Evolutionary conservation across 2,797 vertebrate species (phyloP), one percentile per base, ranked within the genome.

Genomic region (Lepilemur ruficaudatus): DNA sequence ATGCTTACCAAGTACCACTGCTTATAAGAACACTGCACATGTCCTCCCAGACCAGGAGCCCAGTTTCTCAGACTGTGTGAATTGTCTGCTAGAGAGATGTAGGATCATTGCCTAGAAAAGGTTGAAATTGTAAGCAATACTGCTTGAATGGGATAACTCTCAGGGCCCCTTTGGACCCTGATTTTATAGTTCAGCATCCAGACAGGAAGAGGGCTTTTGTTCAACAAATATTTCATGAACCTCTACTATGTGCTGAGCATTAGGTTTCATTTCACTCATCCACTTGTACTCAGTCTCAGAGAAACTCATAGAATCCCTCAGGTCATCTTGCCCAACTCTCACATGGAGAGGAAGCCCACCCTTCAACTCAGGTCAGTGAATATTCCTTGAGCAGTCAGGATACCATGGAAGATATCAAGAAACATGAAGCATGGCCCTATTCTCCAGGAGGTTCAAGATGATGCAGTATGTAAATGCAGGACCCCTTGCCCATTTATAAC

Each of bases 81-180:
- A 84, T 61, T 95, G 76, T 89, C 96, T 97, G 80, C 95, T 97
- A 93, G 50, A 20, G 52, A 95, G 63, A 97, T 72, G 69, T 72
- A 63, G 17, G 22, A 3, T 69, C 15, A 7, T 38, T 35, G 22
- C 48, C 73, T 91, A 82, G 28, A 67, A 94, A 97, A 93, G 4
- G 12, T 22, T 65, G 43, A 50, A 84, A 73, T n/a, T 65, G 43
- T 65, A 75, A 92, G 35, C 63, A 72, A 70, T 4, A 55, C 2
- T 50, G 52, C 28, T 89, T 82, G 30, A 88, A 38, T 18, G 57
- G 82, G 79, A 7, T 17, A 67, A 48, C 28, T 86, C 70, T 46
- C 38, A n/a, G 70, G 80, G 46, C 2, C 20, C 28, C 22, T 79
- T 48, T 79, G 78, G 22, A 87, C 28, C 20, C 15, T 84, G 48